phyloP scores from a whole-genome alignment of 2,113 vertebrate genomes.

The Pontoporia blainvillei region DNA sequence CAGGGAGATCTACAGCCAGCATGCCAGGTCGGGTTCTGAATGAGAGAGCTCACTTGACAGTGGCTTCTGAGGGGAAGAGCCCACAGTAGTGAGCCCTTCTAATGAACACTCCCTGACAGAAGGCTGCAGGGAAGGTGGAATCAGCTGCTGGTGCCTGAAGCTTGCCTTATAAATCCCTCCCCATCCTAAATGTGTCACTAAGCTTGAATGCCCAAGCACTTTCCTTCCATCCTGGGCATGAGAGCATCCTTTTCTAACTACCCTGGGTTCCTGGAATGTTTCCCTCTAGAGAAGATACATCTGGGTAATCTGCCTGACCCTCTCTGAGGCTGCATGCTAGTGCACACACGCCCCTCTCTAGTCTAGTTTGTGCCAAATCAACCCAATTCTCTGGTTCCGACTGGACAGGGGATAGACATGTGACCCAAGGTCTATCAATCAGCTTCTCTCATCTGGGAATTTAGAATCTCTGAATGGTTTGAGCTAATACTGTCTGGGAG shows the following conservation, averaged over 20 bases:
- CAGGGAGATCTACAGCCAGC: neutral
- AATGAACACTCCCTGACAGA: neutral
- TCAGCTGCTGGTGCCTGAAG: neutral
- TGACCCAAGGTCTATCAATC: neutral
- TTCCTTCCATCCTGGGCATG: neutral
- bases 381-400: neutral
- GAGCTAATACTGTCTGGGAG: neutral
- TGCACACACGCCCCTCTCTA: too few relatives aligned
- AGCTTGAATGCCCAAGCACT: neutral
- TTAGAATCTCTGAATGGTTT: neutral
- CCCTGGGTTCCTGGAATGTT: neutral
- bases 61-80: neutral
- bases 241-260: neutral
- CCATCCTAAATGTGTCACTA: neutral
- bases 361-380: neutral
- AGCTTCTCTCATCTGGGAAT: neutral
- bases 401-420: neutral
- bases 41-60: neutral
- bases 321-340: neutral
- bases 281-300: neutral
- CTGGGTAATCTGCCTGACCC: neutral
- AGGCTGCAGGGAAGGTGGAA: neutral
- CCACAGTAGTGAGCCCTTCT: neutral
- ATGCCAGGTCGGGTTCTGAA: neutral
- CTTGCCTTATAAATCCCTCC: neutral